A percentile compares a stretch with the other conserved stretches of the same genome.
Conservation (phyloP, 2,888 invertebrate genomes). For the Mantis religiosa region DNA sequence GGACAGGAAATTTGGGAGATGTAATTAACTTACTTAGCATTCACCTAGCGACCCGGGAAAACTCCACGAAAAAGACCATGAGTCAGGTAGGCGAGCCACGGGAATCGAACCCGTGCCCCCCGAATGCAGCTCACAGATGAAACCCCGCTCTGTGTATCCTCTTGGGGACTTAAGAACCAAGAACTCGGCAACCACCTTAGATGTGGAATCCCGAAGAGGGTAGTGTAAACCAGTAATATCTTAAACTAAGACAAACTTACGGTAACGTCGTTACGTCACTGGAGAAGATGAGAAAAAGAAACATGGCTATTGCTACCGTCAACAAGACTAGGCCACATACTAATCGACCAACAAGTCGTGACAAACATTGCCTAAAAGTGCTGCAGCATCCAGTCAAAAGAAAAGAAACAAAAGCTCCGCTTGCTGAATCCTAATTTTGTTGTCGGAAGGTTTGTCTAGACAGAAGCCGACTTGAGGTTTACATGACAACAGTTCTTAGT, state of each 20-base stretch:
- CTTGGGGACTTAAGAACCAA: neutral
- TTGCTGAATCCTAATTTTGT: constrained; percentile 23
- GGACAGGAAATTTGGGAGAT: no score
- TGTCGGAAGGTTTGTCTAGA: neutral
- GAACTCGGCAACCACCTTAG: neutral
- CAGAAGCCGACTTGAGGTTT: neutral
- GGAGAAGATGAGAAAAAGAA: neutral
- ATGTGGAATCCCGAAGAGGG: neutral
- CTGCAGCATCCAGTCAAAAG: neutral
- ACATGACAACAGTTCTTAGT: neutral
- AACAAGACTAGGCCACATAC: neutral
- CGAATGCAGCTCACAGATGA: no score
- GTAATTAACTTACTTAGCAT: no score
- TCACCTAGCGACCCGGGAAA: no score
- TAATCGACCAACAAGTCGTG: neutral
- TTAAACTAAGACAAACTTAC: neutral
- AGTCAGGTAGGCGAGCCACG: no score
- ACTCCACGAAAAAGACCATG: no score
- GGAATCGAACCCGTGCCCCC: no score
- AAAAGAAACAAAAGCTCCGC: neutral
- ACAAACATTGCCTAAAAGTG: neutral
- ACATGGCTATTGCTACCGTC: neutral
- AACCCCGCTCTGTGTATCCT: no score
- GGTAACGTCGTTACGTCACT: neutral
- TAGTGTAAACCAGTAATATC: neutral